phyloP scores from a whole-genome alignment of 1,140 invertebrate genomes.

The Drosophila auraria region DNA sequence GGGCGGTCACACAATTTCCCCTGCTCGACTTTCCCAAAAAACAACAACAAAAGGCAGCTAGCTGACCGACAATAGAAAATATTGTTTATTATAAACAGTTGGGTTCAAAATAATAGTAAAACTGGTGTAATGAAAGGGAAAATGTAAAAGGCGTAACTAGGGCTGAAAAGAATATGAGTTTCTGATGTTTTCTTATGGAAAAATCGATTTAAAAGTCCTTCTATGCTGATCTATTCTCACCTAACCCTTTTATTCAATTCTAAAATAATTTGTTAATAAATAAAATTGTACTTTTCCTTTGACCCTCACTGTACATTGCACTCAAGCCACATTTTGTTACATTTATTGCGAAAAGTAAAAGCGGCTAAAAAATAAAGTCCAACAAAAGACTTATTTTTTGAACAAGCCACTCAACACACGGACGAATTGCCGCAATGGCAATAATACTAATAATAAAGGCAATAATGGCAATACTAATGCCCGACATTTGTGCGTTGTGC shows the following conservation, averaged over 20 bases:
- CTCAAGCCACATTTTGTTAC: slow-evolving; percentile 13
- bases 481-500: slow-evolving; percentile 51
- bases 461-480: slow-evolving; percentile 38
- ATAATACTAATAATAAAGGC: slow-evolving; percentile 41
- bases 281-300: background rate
- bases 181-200: too few species aligned
- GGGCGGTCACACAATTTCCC: slow-evolving; percentile 49
- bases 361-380: slow-evolving; percentile 38
- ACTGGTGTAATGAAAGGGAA: too few species aligned
- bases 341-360: slow-evolving; percentile 61
- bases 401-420: slow-evolving; percentile 43
- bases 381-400: slow-evolving; percentile 41
- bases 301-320: slow-evolving; percentile 1
- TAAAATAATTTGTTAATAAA: background rate
- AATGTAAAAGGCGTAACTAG: too few species aligned
- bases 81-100: slow-evolving; percentile 7
- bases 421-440: slow-evolving; percentile 19
- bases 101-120: background rate
- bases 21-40: slow-evolving; percentile 45
- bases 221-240: too few species aligned
- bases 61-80: slow-evolving; percentile 16
- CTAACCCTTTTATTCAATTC: too few species aligned
- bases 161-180: too few species aligned
- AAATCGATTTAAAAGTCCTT: too few species aligned
- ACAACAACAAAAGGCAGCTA: slow-evolving; percentile 1